Evolutionary conservation across 2,797 vertebrate species (phyloP).

Genomic region (Muraenolepis orangiensis): DNA sequence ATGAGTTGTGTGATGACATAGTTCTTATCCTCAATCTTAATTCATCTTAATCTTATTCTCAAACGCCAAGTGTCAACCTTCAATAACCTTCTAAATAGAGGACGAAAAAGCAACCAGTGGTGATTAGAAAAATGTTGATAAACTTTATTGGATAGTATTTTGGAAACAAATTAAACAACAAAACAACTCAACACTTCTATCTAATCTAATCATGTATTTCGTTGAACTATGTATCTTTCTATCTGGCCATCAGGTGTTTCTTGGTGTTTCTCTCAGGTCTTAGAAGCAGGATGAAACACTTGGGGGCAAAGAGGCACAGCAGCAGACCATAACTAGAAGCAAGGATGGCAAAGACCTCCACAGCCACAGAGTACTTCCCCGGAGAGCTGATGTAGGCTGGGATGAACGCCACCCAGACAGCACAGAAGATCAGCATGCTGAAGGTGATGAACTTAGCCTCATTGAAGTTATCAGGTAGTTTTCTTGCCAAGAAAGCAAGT

Average conservation of each 20-base stretch:
- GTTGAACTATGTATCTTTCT: conserved; percentile 1
- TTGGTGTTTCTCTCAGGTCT: conserved; percentile 57
- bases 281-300: conserved; percentile 56
- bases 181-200: background rate
- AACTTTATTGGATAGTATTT: background rate
- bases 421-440: conserved; percentile 59
- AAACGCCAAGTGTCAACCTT: background rate
- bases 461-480: conserved; percentile 57
- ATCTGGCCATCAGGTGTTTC: conserved; percentile 51
- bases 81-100: background rate
- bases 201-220: background rate
- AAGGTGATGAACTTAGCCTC: conserved; percentile 62
- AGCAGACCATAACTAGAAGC: conserved; percentile 56
- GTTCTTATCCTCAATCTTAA: no score
- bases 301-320: conserved; percentile 55
- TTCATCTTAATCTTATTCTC: background rate
- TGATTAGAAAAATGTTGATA: background rate
- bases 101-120: no score
- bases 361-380: conserved; percentile 55
- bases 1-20: background rate
- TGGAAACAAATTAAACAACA: background rate
- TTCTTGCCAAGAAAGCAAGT: conserved; percentile 55
- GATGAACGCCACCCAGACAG: conserved; percentile 56
- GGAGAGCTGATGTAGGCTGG: conserved; percentile 58
- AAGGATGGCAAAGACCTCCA: conserved; percentile 60